Evolutionary conservation across 2,113 vertebrate genomes (phyloP), one percentile per base, ranked within the genome.

Genomic region (Tamias sibiricus): DNA sequence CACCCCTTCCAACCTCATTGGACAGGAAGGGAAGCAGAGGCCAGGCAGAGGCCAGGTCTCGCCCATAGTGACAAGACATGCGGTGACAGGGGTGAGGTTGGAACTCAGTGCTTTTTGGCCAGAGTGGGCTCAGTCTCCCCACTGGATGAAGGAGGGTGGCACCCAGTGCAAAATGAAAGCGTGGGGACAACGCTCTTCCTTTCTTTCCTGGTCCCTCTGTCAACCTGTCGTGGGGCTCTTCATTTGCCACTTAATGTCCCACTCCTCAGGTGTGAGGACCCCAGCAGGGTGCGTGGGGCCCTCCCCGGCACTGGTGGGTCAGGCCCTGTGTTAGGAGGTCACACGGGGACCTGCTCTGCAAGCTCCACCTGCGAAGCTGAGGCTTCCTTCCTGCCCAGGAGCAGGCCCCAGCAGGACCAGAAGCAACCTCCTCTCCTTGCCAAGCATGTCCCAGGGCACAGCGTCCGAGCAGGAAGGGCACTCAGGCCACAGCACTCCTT

Each of bases 241-340:
- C 82, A 12, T 52, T 26, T 40, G n/a, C 47, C 32, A n/a, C 75
- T 47, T 79, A 68, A 59, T 2, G 37, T 6, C 12, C 10, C 47
- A 9, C 10, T 59, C 30, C 52, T 74, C 4, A 3, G 82, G 71
- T 77, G 10, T 0, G 0, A 42, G 72, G 44, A 17, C 2, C 22
- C 28, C 35, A n/a, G 35, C 24, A 4, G n/a, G 40, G 49, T 22
- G 57, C n/a, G n/a, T 13, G 0, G 2, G 75, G 37, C 12, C 22
- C 72, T 81, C 26, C 12, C 0, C 13, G 52, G 59, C 11, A 4
- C 11, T 8, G 40, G 47, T 52, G 52, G 28, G 13, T 5, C 19
- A 35, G 20, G 40, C 1, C 0, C 59, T 10, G 14, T 30, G 14
- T 8, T 17, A 68, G 42, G 54, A 74, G 52, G 47, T 47, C 68